Conservation (phyloP, 2,113 vertebrate species). For the Nibea coibor region DNA sequence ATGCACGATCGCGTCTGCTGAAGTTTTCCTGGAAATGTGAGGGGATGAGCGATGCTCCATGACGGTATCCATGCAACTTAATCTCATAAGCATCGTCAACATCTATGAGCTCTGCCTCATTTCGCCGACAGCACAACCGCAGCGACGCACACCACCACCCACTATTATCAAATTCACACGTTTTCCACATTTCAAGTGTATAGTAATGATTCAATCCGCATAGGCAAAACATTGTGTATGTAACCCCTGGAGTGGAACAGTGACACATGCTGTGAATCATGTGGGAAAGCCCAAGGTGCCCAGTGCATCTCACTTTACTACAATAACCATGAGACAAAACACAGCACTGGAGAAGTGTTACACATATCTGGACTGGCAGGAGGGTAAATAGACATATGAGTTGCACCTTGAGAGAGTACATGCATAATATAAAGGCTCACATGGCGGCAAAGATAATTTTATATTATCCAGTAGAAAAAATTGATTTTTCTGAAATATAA, state of each 20-base stretch:
- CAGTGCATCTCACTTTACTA: conserved; percentile 55
- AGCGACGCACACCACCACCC: conserved; percentile 34
- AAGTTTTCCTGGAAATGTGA: background rate
- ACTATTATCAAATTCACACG: conserved; percentile 66
- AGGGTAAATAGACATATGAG: background rate
- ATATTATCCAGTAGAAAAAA: background rate
- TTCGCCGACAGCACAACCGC: conserved; percentile 31
- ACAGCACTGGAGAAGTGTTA: background rate
- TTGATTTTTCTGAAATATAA: background rate
- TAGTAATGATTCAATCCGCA: conserved; percentile 72
- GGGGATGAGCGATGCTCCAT: background rate
- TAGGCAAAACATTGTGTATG: conserved; percentile 43
- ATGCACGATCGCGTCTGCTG: background rate
- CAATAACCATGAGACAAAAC: conserved; percentile 39
- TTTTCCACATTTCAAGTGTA: conserved; percentile 58
- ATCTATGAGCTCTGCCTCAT: background rate
- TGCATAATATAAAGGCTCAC: background rate
- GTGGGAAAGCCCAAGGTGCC: conserved; percentile 79
- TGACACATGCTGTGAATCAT: conserved; percentile 81
- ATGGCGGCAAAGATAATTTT: background rate
- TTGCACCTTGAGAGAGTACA: background rate
- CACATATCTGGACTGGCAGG: background rate
- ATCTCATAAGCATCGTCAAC: conserved; percentile 16
- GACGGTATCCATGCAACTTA: background rate
- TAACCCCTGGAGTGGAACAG: conserved; percentile 72